A percentile compares a stretch with the other conserved stretches of the same genome.
Conservation (phyloP, 2,888 invertebrate genomes). For the Drosophila formosana region DNA sequence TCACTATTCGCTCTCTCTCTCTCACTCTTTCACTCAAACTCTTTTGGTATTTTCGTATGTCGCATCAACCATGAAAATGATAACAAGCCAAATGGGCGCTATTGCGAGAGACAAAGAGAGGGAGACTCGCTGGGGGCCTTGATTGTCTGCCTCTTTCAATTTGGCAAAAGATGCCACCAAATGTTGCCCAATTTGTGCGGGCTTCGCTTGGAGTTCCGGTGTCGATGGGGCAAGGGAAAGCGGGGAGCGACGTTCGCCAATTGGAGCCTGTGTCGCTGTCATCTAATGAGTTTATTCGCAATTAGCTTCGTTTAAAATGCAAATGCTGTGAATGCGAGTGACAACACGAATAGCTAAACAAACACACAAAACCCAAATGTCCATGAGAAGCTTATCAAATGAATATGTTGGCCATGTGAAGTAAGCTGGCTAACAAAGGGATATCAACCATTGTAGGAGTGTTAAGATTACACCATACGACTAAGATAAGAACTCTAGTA, state of each 20-base stretch:
- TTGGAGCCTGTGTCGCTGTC: constrained; percentile 41
- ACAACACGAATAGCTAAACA: constrained; percentile 16
- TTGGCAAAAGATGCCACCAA: constrained; percentile 59
- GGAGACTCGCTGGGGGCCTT: neutral
- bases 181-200: constrained; percentile 56
- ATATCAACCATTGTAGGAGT: neutral
- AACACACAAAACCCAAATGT: constrained; percentile 24
- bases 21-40: constrained; percentile 3
- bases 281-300: constrained; percentile 75
- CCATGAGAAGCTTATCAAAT: constrained; percentile 36
- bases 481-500: no score
- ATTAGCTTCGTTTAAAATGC: constrained; percentile 68
- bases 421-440: constrained; percentile 1
- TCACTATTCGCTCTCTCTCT: neutral
- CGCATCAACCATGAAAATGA: constrained; percentile 66
- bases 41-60: constrained; percentile 45
- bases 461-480: neutral
- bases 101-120: constrained; percentile 4
- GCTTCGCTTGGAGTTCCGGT: constrained; percentile 20
- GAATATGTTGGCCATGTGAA: constrained; percentile 34
- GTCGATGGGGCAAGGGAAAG: neutral
- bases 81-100: constrained; percentile 66
- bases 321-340: constrained; percentile 39
- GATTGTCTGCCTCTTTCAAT: constrained; percentile 45
- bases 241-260: constrained; percentile 3